These are phyloP conservation scores for Malurus elegans DNA, from an alignment of 2,113 vertebrate species.

Conservation along the genomic window DNA sequence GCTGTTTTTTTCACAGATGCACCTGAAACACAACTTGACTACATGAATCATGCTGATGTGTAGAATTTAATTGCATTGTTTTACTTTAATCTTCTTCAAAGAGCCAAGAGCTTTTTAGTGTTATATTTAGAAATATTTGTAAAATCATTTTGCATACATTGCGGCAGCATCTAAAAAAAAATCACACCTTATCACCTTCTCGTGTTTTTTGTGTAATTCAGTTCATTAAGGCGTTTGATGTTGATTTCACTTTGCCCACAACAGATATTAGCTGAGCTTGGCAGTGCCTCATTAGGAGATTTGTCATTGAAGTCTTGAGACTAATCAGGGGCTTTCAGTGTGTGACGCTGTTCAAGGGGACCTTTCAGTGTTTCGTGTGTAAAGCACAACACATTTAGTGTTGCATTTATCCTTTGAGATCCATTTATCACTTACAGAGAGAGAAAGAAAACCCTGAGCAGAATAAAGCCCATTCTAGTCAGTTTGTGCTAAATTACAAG, in stretches of 20 bases:
- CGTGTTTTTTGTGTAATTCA: neutral
- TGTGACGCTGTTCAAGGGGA: neutral
- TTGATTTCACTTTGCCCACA: neutral
- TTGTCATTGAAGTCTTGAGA: neutral
- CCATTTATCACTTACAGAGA: neutral
- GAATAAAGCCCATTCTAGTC: neutral
- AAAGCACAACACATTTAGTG: neutral
- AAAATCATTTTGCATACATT: slow-evolving; percentile 19
- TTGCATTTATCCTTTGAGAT: slow-evolving; percentile 1
- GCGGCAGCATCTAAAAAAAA: neutral
- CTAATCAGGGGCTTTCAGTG: neutral
- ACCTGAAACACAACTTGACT: neutral
- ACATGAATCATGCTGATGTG: neutral
- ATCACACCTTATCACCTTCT: neutral
- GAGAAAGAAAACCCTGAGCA: neutral
- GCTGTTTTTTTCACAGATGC: neutral
- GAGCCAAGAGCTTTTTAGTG: slow-evolving; percentile 1
- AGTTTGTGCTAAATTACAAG: neutral
- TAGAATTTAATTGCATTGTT: slow-evolving; percentile 1
- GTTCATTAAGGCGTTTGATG: neutral
- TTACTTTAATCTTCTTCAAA: slow-evolving; percentile 52
- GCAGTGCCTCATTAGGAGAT: neutral
- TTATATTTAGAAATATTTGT: slow-evolving; percentile 23
- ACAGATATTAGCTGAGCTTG: slow-evolving; percentile 14
- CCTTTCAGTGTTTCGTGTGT: neutral